Evolutionary conservation across 1,140 invertebrate genomes (phyloP).

Genomic region (Bombyx mandarina): DNA sequence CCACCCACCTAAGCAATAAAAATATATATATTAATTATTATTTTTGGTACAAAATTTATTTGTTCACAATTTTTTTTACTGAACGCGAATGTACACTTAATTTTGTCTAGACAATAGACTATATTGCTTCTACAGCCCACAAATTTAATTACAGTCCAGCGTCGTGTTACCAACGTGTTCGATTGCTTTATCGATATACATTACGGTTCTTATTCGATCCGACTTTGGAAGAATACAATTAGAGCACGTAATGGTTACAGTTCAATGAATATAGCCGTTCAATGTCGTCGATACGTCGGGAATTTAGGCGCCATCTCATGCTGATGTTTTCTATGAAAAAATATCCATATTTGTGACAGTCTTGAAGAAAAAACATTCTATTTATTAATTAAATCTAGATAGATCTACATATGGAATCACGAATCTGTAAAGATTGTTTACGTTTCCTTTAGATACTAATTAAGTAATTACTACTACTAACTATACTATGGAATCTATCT

Average conservation of each 20-base stretch:
- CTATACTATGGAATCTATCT: no score
- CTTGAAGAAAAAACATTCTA: no score
- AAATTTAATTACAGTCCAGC: slow-evolving; percentile 19
- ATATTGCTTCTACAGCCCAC: slow-evolving; percentile 30
- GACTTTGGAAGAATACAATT: background rate
- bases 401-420: no score
- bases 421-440: no score
- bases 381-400: no score
- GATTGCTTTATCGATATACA: slow-evolving; percentile 8
- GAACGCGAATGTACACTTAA: background rate
- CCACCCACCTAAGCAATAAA: no score
- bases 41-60: no score
- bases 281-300: background rate
- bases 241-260: background rate
- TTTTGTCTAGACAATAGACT: slow-evolving; percentile 31
- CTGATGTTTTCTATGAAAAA: background rate
- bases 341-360: background rate
- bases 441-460: no score
- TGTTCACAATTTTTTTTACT: no score
- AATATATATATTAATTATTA: no score
- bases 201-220: slow-evolving; percentile 4
- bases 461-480: no score
- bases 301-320: background rate
- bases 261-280: background rate
- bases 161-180: slow-evolving; percentile 8